phyloP scores from a whole-genome alignment of 2,797 vertebrate genomes.

The Morus bassanus region DNA sequence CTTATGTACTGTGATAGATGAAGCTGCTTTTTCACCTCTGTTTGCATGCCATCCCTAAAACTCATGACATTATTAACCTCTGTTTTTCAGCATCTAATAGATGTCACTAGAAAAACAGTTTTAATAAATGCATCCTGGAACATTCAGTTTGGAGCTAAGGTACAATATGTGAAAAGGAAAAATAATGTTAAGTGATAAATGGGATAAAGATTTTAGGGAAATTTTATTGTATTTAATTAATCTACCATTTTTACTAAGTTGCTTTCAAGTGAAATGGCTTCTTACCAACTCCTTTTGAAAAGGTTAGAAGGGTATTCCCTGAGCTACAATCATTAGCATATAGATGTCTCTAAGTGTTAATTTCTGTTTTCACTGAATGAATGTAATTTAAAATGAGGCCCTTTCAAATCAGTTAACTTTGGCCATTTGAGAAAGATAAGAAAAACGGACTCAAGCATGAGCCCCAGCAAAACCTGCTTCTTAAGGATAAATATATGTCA shows the following conservation, averaged over 20 bases:
- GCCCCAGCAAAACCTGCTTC: conserved; percentile 69
- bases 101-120: conserved; percentile 58
- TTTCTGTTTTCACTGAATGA: conserved; percentile 81
- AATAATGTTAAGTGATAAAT: conserved; percentile 72
- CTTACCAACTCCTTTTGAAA: conserved; percentile 76
- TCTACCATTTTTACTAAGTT: conserved; percentile 78
- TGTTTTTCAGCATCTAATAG: conserved; percentile 64
- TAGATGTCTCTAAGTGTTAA: conserved; percentile 82
- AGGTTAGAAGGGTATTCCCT: conserved; percentile 82
- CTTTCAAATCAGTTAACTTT: conserved; percentile 80
- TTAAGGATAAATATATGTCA: conserved; percentile 67
- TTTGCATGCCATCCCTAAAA: conserved; percentile 42
- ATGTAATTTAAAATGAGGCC: conserved; percentile 81
- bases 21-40: conserved; percentile 44
- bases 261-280: conserved; percentile 81
- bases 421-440: conserved; percentile 77
- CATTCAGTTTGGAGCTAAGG: conserved; percentile 47
- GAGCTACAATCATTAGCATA: conserved; percentile 81
- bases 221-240: conserved; percentile 81
- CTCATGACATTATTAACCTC: conserved; percentile 41
- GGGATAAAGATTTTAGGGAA: conserved; percentile 74
- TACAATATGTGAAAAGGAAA: conserved; percentile 56
- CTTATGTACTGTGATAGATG: conserved; percentile 8
- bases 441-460: conserved; percentile 71
- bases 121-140: conserved; percentile 58